Evolutionary conservation across 1,140 invertebrate species (phyloP), one percentile per base, ranked within the genome.

Genomic region (Neodiprion lecontei): DNA sequence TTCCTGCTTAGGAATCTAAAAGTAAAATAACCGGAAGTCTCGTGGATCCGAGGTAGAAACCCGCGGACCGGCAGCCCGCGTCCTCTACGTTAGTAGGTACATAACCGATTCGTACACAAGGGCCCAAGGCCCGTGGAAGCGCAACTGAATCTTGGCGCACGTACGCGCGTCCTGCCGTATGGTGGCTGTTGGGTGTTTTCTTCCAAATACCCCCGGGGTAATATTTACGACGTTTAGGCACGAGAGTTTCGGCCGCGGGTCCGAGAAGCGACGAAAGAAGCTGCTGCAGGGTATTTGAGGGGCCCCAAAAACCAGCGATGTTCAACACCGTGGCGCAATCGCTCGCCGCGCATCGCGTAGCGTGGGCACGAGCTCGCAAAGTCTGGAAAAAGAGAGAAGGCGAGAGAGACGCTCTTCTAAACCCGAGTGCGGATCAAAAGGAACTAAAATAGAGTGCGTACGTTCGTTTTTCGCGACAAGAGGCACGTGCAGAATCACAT

Each of bases 11-110:
- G 53, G 53, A 61, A 61, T 61, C 53, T 67, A 74, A 68, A 69
- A 72, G 67, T 70, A 48, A 79, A 79, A 76, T 78, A 77, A 76
- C 78, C 78, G 80, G 79, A 82, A 79, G 76, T 80, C 74, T 61
- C 53, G 17, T 21, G 67, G 67, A 69, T 69, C 67, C 53, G 53
- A 61, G 53, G 53, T 61, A 61, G 53, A 40, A 40, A 61, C 53
- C 53, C 53, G n/a, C 28, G 28, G 28, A 40, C 28, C 28, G 2
- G 28, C 28, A 40, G 28, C 2, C 28, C 28, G 28, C 28, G 28
- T 40, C 28, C 28, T 40, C 28, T 40, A 5, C 11, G 28, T 40
- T 40, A 5, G 28, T 40, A 40, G 28, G 28, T 40, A 40, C 28
- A 40, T 40, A 40, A 40, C 28, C 28, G 28, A 40, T 40, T 40